These are phyloP conservation scores for Chauna torquata DNA, from an alignment of 2,113 vertebrate genomes.

Conservation along the genomic window DNA sequence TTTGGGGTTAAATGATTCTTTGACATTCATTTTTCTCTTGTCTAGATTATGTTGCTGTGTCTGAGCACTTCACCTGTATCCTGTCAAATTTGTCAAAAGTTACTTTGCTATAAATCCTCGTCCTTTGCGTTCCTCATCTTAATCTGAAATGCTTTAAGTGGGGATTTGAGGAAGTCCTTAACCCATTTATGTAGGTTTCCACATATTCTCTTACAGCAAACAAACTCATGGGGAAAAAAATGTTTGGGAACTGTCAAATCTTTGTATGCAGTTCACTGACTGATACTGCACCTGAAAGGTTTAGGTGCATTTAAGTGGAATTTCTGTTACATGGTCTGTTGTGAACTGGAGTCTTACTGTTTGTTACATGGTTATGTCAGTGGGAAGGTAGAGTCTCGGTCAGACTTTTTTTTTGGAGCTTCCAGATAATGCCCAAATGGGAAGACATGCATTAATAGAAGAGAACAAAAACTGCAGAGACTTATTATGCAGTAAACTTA, in stretches of 20 bases:
- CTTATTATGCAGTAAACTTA: neutral
- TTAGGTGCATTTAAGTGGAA: neutral
- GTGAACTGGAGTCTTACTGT: neutral
- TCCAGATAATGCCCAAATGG: neutral
- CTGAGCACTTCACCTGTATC: neutral
- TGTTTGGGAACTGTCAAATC: neutral
- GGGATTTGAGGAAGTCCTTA: neutral
- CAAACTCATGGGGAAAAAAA: neutral
- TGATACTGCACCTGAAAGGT: neutral
- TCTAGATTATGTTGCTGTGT: neutral
- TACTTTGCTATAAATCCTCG: neutral
- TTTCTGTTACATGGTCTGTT: neutral
- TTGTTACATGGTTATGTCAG: neutral
- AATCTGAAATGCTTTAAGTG: neutral
- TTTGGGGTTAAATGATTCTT: neutral
- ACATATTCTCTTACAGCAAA: rapidly evolving
- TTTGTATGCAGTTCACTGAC: neutral
- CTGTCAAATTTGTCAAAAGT: neutral
- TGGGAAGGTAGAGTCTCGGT: neutral
- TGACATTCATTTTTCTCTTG: neutral
- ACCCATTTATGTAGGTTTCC: neutral
- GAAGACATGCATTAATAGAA: neutral
- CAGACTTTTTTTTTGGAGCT: neutral
- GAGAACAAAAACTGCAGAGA: neutral
- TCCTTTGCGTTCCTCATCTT: neutral